Evolutionary conservation across 2,888 invertebrate genomes (phyloP).

Genomic region (Trisateles emortualis): DNA sequence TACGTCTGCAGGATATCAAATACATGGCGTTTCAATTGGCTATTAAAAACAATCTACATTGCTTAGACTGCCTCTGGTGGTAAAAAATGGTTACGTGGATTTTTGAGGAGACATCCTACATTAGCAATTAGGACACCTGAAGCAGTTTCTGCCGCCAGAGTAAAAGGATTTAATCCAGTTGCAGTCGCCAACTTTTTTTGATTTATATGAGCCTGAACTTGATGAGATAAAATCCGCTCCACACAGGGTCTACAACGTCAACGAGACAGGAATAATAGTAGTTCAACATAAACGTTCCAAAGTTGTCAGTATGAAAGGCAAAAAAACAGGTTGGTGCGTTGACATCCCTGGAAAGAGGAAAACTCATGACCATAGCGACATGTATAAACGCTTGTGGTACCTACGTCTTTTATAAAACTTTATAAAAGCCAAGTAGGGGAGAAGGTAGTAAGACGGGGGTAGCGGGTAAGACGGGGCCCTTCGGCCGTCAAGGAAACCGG

Average conservation of each 20-base stretch:
- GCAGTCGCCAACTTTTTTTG: conserved; percentile 13
- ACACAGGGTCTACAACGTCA: neutral
- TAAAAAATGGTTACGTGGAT: neutral
- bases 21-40: neutral
- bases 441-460: too few species aligned
- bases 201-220: neutral
- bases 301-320: conserved; percentile 16
- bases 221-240: neutral
- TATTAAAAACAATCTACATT: conserved; percentile 1
- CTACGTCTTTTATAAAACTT: too few species aligned
- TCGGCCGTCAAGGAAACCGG: too few species aligned
- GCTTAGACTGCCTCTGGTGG: neutral
- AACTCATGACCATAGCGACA: conserved; percentile 40
- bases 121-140: conserved; percentile 15
- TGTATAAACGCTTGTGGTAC: conserved; percentile 42
- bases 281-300: neutral
- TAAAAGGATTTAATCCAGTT: conserved; percentile 24
- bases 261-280: conserved; percentile 1
- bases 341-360: conserved; percentile 48
- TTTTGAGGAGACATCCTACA: conserved; percentile 7
- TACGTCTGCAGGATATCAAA: neutral
- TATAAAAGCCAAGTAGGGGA: too few species aligned
- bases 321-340: conserved; percentile 31
- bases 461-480: too few species aligned
- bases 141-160: conserved; percentile 21